These are phyloP conservation scores for Psittacula cyanocephala DNA, from an alignment of 2,113 vertebrate species.

Conservation along the genomic window DNA sequence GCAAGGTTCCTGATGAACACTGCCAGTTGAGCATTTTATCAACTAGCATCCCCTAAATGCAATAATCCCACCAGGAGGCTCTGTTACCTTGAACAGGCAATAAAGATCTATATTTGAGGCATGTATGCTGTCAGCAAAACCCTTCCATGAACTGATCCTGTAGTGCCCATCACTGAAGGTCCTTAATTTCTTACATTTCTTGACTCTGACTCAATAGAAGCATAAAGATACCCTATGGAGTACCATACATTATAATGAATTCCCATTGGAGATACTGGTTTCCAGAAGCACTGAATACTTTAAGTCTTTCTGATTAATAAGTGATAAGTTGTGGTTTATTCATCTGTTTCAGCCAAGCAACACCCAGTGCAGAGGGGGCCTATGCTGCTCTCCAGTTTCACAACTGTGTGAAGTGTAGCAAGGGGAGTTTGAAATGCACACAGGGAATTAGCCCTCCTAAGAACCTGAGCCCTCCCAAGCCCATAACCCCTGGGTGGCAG, in stretches of 20 bases:
- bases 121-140: background rate
- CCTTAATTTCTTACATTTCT: background rate
- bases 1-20: background rate
- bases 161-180: background rate
- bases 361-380: background rate
- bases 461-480: background rate
- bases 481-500: background rate
- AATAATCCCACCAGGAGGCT: background rate
- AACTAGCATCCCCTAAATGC: background rate
- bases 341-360: background rate
- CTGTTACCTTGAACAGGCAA: background rate
- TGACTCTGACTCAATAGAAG: background rate
- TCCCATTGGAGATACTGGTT: slow-evolving; percentile 18
- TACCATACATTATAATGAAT: background rate
- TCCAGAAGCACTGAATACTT: slow-evolving; percentile 18
- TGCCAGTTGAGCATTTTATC: background rate
- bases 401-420: background rate
- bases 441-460: background rate
- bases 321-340: slow-evolving; percentile 42
- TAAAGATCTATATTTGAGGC: background rate
- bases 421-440: background rate
- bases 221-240: background rate
- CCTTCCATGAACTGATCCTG: background rate
- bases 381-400: background rate
- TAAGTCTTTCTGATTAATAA: slow-evolving; percentile 57